Evolutionary conservation across 1,140 invertebrate species (phyloP), one percentile per base, ranked within the genome.

Genomic region (Centruroides sculpturatus): DNA sequence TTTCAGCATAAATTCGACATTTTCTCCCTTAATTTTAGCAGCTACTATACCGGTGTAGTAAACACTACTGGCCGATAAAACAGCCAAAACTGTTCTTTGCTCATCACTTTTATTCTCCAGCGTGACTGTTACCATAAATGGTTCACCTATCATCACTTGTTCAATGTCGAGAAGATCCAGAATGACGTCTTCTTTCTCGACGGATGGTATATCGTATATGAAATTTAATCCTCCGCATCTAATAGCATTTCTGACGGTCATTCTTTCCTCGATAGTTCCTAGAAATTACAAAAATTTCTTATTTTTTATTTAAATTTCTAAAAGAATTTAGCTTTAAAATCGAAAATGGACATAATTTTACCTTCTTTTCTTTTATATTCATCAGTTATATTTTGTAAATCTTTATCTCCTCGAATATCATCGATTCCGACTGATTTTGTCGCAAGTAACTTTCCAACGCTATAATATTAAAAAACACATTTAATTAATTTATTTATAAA

Each of bases 331-430:
- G 12, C 12, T 51, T 51, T 51, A n/a, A 51, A 51, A 51, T 51
- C 12, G 34, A 51, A 51, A 51, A 51, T 51, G 34, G 49, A n/a
- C 49, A 34, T 41, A 41, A 6, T 41, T 41, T 76, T 73, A 85
- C 84, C 85, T 78, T 97, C 92, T 3, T 82, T 81, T 71, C 86
- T 85, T 75, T 97, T 97, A 72, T 97, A 97, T 47, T 75, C 77
- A n/a, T 79, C 69, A 3, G 91, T 95, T 35, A 97, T 85, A 66
- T 95, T 89, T 74, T 92, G 85, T 4, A 68, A 62, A 57, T 68
- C 66, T 23, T 57, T 60, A 8, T 61, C 57, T 49, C 70, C 70
- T 11, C 53, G 83, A 73, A 65, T 82, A 80, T 82, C 85, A 85
- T 66, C 58, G 64, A 76, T 79, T 5, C 87, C 86, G 35, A 90